Conservation (phyloP, 2,888 invertebrate species). For the Coremacera marginata region DNA sequence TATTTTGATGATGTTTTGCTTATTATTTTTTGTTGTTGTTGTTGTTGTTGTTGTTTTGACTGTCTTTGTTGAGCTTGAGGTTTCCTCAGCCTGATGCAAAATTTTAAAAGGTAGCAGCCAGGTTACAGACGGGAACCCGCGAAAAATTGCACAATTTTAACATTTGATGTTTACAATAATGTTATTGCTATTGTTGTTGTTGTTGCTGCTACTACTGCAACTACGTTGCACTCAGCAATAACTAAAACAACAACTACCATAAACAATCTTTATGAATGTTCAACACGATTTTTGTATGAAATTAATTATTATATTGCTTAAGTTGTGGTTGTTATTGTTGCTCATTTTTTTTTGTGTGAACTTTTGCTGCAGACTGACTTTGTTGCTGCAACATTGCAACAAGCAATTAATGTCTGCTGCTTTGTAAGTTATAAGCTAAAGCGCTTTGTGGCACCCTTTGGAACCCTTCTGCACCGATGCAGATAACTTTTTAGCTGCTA, state of each 20-base stretch:
- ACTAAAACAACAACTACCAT: not conserved
- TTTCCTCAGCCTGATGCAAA: not conserved
- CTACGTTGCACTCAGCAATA: not conserved
- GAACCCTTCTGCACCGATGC: not conserved
- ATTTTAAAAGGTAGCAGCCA: not conserved
- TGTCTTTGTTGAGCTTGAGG: not conserved
- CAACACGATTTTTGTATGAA: conserved; percentile 23
- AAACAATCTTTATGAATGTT: not conserved
- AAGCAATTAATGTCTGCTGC: not conserved
- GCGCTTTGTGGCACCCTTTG: not conserved
- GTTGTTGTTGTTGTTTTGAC: conserved; percentile 22
- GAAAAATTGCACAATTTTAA: conserved; percentile 52
- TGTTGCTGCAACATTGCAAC: not conserved
- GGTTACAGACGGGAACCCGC: not conserved
- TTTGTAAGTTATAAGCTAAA: not conserved
- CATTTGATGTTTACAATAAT: conserved; percentile 61
- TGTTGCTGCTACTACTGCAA: conserved; percentile 18
- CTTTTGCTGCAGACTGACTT: not conserved
- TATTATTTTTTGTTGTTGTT: conserved; percentile 1
- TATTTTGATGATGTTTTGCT: conserved; percentile 47
- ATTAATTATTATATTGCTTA: conserved; percentile 55
- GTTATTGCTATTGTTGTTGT: conserved; percentile 33
- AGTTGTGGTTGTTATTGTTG: conserved; percentile 26
- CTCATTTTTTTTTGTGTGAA: not conserved
- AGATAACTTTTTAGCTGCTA: not conserved